A percentile compares a stretch with the other conserved stretches of the same genome.
Conservation (phyloP, 2,113 vertebrate species). For the Perca flavescens region DNA sequence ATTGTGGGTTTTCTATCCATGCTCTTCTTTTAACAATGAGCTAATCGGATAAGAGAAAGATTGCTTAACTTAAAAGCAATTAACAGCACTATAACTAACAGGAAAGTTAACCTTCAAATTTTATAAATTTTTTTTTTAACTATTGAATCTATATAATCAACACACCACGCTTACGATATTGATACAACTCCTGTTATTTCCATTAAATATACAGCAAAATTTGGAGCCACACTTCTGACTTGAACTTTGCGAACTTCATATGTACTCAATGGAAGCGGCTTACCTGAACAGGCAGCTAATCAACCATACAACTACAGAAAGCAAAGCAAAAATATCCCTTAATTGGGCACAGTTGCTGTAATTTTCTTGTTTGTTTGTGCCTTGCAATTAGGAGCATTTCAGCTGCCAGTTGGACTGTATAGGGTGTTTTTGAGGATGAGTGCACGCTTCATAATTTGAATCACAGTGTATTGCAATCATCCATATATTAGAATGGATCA, state of each 20-base stretch:
- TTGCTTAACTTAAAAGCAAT: background rate
- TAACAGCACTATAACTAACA: background rate
- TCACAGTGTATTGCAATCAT: constrained; percentile 66
- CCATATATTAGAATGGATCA: constrained; percentile 70
- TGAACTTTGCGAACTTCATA: constrained; percentile 38
- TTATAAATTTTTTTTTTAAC: too few relatives aligned
- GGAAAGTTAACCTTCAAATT: background rate
- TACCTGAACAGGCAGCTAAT: constrained; percentile 65
- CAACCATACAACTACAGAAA: constrained; percentile 49
- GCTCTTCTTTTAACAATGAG: constrained; percentile 15
- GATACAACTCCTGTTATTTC: background rate
- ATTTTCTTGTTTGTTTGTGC: constrained; percentile 75
- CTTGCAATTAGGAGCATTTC: constrained; percentile 70
- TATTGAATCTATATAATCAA: constrained; percentile 8
- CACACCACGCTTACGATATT: background rate
- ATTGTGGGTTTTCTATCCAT: background rate
- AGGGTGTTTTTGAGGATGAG: constrained; percentile 62
- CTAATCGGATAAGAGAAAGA: background rate
- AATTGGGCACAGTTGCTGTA: constrained; percentile 74
- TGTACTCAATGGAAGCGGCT: constrained; percentile 2
- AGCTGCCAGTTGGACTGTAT: constrained; percentile 61
- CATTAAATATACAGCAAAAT: background rate
- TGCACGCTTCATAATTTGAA: constrained; percentile 65
- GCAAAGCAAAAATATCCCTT: constrained; percentile 61
- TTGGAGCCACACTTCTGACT: constrained; percentile 8